Evolutionary conservation across 2,113 vertebrate genomes (phyloP).

Genomic region (Chiloscyllium plagiosum): DNA sequence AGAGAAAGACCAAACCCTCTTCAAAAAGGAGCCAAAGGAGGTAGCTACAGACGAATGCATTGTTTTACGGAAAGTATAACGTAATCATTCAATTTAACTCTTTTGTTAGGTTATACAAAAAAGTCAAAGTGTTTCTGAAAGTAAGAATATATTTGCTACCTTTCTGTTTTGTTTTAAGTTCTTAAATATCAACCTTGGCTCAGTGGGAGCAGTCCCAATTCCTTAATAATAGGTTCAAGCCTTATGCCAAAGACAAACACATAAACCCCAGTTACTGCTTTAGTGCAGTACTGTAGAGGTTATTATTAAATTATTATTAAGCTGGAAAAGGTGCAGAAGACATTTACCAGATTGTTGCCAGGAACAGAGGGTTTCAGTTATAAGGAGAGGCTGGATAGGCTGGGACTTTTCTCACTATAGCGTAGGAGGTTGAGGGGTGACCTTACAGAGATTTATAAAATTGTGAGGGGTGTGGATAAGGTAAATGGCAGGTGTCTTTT

Average conservation of each 20-base stretch:
- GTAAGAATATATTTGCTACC: not conserved
- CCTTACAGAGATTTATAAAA: no score
- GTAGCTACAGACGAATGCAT: slow-evolving; percentile 50
- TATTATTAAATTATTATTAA: no score
- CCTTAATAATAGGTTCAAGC: not conserved
- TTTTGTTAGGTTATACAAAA: not conserved
- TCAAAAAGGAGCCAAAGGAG: slow-evolving; percentile 78
- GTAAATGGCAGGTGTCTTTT: no score
- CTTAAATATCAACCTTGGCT: not conserved
- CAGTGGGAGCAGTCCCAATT: not conserved
- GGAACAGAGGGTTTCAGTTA: no score
- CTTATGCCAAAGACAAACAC: not conserved
- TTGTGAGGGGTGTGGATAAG: no score
- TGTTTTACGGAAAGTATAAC: not conserved
- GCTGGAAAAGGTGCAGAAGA: no score
- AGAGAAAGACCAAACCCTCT: slow-evolving; percentile 61
- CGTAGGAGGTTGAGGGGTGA: no score
- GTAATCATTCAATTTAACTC: not conserved
- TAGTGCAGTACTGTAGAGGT: not conserved
- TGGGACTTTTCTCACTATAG: no score
- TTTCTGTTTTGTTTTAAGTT: not conserved
- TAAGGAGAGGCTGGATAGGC: no score
- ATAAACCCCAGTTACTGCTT: not conserved
- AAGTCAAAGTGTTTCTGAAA: not conserved
- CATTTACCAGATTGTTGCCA: no score